phyloP scores from a whole-genome alignment of 2,797 vertebrate species.

The Oceanodroma leucorhoa region DNA sequence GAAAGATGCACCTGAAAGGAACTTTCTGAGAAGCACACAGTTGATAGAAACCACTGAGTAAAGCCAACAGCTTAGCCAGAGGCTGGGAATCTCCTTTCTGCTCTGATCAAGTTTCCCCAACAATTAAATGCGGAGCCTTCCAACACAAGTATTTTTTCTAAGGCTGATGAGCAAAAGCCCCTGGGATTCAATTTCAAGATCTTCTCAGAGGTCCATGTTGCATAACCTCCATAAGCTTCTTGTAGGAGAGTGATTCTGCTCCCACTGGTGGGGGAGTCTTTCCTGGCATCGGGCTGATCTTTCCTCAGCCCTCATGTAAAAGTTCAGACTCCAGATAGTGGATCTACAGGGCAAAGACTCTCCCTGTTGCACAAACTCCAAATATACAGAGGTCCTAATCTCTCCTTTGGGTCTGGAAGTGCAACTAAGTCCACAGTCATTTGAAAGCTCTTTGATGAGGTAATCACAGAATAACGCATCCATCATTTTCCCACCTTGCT shows the following conservation, averaged over 20 bases:
- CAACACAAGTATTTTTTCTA: constrained; percentile 12
- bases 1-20: constrained; percentile 60
- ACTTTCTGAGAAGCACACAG: constrained; percentile 17
- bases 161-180: background rate
- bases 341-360: background rate
- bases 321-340: background rate
- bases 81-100: constrained; percentile 40
- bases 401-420: background rate
- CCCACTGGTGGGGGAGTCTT: accelerated
- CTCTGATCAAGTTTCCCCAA: constrained; percentile 42
- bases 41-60: constrained; percentile 29
- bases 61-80: constrained; percentile 51
- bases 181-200: background rate
- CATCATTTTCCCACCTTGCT: constrained; percentile 2
- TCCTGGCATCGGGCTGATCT: background rate
- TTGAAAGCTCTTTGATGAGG: background rate
- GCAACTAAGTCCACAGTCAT: background rate
- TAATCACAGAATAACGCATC: background rate
- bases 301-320: background rate
- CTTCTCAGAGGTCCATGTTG: background rate
- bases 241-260: background rate
- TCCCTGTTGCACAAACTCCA: background rate
- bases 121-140: constrained; percentile 42
- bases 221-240: background rate
- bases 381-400: background rate